Evolutionary conservation across 2,888 invertebrate species (phyloP).

Genomic region (Drosophila macrospina): DNA sequence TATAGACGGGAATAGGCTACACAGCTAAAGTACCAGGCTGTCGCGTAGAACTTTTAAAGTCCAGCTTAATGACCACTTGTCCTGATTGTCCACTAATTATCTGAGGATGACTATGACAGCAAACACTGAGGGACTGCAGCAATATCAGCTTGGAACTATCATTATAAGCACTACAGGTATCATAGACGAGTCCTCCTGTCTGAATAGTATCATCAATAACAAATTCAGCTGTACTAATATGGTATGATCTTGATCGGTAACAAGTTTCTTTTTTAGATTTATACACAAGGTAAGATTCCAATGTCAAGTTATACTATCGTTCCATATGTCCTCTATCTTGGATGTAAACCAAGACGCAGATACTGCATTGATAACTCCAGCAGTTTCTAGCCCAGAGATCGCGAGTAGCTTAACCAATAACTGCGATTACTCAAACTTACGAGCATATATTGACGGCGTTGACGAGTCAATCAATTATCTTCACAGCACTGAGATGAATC

Average conservation of each 20-base stretch:
- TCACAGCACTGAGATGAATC: slow-evolving; percentile 72
- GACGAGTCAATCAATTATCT: slow-evolving; percentile 82
- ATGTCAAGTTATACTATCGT: slow-evolving; percentile 65
- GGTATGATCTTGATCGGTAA: slow-evolving; percentile 47
- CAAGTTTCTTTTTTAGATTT: slow-evolving; percentile 52
- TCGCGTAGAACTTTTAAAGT: too few relatives aligned
- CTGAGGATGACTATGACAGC: slow-evolving; percentile 16
- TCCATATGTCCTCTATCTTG: slow-evolving; percentile 52
- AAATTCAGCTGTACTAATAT: slow-evolving; percentile 54
- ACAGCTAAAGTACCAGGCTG: too few relatives aligned
- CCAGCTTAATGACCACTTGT: too few relatives aligned
- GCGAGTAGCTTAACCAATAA: slow-evolving; percentile 34
- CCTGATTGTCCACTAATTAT: slow-evolving; percentile 28
- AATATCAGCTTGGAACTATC: slow-evolving; percentile 70
- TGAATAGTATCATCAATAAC: slow-evolving; percentile 46
- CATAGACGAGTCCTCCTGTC: slow-evolving; percentile 35
- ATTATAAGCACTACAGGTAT: slow-evolving; percentile 61
- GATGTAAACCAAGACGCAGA: slow-evolving; percentile 41
- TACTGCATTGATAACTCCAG: slow-evolving; percentile 24
- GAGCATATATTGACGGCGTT: slow-evolving; percentile 77
- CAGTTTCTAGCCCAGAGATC: slow-evolving; percentile 27
- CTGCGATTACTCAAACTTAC: slow-evolving; percentile 68
- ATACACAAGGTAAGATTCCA: slow-evolving; percentile 68
- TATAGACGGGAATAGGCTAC: too few relatives aligned
- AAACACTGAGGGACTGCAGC: slow-evolving; percentile 33